phyloP scores from a whole-genome alignment of 2,888 invertebrate species.

The Entomobrya multifasciata region DNA sequence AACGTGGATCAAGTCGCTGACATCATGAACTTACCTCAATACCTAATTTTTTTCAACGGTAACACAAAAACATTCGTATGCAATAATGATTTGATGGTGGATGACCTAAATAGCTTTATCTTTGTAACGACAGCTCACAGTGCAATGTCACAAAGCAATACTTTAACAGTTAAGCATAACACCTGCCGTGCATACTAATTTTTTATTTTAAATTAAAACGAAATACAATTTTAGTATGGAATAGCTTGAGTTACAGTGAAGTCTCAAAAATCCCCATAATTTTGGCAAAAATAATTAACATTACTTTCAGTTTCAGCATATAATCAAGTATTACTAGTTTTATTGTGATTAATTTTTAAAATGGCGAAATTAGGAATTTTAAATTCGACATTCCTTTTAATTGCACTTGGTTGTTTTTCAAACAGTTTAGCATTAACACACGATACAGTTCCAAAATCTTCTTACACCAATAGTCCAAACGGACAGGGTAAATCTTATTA shows the following conservation, averaged over 20 bases:
- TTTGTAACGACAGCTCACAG: conserved; percentile 31
- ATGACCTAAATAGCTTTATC: conserved; percentile 43
- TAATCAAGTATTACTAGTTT: background rate
- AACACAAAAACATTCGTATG: background rate
- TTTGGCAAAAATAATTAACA: no score
- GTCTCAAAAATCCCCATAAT: no score
- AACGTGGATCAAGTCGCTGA: background rate
- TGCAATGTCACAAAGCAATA: conserved; percentile 15
- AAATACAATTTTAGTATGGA: background rate
- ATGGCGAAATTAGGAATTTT: background rate
- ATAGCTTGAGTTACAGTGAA: background rate
- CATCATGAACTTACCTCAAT: no score
- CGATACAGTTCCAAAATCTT: no score
- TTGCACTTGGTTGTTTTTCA: background rate
- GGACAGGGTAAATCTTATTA: no score
- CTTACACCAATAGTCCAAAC: no score
- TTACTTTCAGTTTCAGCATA: no score
- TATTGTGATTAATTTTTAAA: background rate
- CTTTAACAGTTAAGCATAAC: background rate
- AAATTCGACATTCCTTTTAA: background rate
- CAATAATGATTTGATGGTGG: conserved; percentile 2
- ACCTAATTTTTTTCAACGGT: no score
- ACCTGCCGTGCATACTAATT: background rate
- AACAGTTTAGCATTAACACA: no score
- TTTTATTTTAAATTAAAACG: conserved; percentile 33